Conservation (phyloP, 2,797 vertebrate species). For the Spatula clypeata region DNA sequence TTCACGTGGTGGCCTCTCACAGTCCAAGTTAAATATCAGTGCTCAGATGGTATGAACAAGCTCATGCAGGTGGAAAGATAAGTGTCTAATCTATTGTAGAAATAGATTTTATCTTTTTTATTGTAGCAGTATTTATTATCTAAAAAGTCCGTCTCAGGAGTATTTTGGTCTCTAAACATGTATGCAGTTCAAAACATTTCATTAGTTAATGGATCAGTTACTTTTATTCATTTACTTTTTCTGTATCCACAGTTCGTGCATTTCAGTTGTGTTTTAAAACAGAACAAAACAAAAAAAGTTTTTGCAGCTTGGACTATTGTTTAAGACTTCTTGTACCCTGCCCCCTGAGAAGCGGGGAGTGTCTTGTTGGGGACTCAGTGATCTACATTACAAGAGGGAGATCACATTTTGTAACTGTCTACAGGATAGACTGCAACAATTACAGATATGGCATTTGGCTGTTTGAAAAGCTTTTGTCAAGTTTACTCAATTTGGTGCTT, state of each 20-base stretch:
- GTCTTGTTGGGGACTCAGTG: not conserved
- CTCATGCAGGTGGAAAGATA: not conserved
- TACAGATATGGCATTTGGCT: not conserved
- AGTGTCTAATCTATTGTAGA: not conserved
- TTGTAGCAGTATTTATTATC: constrained; percentile 4
- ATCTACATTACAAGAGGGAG: not conserved
- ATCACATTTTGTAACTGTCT: not conserved
- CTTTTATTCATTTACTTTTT: not conserved
- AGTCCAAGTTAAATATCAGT: not conserved
- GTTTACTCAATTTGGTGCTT: not conserved
- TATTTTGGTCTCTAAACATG: constrained; percentile 34
- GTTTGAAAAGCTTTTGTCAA: not conserved
- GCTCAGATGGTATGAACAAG: constrained; percentile 23
- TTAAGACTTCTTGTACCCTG: not conserved
- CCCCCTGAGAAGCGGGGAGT: not conserved
- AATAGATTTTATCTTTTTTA: not conserved
- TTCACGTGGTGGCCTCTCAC: not conserved
- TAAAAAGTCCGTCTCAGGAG: constrained; percentile 26
- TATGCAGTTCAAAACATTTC: not conserved
- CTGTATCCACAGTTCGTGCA: not conserved
- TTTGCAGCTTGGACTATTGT: not conserved
- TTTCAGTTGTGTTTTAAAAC: not conserved
- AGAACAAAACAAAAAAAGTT: not conserved
- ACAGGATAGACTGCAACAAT: not conserved
- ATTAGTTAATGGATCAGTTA: not conserved